Percentiles rank a stretch among this genome's conserved stretches.
Evolutionary conservation across 1,140 invertebrate genomes (phyloP).

Genomic region (Lepidurus apus): DNA sequence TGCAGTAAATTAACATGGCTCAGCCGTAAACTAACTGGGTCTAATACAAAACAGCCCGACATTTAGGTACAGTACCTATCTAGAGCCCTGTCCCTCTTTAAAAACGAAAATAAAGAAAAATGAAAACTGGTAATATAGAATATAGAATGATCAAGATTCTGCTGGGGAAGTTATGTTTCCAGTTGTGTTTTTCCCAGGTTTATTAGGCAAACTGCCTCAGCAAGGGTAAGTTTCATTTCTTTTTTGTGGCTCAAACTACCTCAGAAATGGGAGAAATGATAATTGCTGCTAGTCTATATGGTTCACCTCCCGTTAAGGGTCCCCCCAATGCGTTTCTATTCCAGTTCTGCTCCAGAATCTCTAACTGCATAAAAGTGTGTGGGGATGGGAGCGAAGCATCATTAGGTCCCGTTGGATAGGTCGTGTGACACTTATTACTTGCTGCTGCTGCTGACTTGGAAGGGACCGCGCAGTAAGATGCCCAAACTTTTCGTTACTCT

Average conservation of each 20-base stretch:
- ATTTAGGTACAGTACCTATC: background rate
- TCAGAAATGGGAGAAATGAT: background rate
- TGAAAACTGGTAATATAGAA: background rate
- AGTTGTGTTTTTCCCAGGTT: background rate
- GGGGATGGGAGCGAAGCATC: background rate
- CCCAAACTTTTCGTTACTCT: background rate
- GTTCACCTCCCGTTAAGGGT: too few relatives aligned
- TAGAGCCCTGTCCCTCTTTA: background rate
- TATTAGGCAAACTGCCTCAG: background rate
- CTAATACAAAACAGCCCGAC: background rate
- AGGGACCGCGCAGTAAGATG: background rate
- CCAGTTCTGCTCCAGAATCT: too few relatives aligned
- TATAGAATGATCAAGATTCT: background rate
- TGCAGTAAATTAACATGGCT: background rate
- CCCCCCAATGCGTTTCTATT: too few relatives aligned
- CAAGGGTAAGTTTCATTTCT: background rate
- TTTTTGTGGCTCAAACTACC: background rate
- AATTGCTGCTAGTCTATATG: too few relatives aligned
- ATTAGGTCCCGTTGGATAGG: slow-evolving; percentile 14
- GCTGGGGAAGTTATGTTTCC: background rate
- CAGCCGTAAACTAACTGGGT: background rate
- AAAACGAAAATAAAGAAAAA: background rate
- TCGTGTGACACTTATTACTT: background rate
- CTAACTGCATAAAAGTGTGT: background rate
- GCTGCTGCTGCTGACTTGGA: background rate